Percentiles rank a stretch among this genome's conserved stretches.
These are phyloP conservation scores for Chesias legatella DNA, from an alignment of 2,888 invertebrate genomes.

Conservation along the genomic window DNA sequence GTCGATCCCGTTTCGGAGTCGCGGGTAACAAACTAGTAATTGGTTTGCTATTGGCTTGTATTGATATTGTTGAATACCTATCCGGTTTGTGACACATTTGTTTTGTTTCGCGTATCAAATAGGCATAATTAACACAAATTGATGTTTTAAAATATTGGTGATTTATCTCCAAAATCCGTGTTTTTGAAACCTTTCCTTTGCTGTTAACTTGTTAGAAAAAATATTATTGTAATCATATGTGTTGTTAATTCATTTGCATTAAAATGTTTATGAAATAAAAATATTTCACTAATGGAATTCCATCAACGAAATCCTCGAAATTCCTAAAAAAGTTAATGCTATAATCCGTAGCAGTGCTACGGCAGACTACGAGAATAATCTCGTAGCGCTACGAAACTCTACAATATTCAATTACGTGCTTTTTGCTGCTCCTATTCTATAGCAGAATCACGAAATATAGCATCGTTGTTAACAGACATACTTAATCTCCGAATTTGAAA, in stretches of 20 bases:
- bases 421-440: no score
- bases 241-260: no score
- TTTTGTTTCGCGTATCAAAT: conserved; percentile 13
- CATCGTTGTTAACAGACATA: no score
- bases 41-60: conserved; percentile 58
- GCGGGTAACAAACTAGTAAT: conserved; percentile 64
- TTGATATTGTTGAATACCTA: conserved; percentile 48
- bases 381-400: conserved; percentile 27
- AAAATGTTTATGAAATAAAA: background rate
- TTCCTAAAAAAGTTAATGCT: conserved; percentile 18
- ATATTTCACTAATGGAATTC: conserved; percentile 7
- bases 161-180: no score
- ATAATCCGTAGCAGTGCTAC: conserved; percentile 30
- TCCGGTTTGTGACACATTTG: conserved; percentile 22
- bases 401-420: conserved; percentile 17
- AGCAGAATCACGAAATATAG: no score
- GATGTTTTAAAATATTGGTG: no score
- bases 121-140: no score
- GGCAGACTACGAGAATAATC: conserved; percentile 24
- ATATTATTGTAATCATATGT: no score
- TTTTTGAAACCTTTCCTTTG: no score
- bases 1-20: conserved; percentile 44
- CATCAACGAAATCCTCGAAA: conserved; percentile 12
- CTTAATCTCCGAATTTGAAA: no score
- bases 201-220: no score